These are phyloP conservation scores for Anthopleura sola DNA, from an alignment of 64 coral and sea anemone species.

Conservation along the genomic window DNA sequence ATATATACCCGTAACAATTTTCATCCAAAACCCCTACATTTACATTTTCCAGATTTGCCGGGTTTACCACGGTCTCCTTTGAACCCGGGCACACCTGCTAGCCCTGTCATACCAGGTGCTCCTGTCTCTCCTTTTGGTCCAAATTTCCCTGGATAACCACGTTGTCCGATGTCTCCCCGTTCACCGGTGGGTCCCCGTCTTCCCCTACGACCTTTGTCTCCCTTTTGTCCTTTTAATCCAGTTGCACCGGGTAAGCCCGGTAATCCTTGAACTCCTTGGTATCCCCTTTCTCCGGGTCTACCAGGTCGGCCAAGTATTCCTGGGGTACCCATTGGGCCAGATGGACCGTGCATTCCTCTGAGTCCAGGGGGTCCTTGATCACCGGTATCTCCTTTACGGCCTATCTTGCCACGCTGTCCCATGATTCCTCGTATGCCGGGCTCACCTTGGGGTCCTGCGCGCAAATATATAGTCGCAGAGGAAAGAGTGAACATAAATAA, in stretches of 20 bases:
- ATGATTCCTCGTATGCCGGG: not conserved
- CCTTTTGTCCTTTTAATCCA: constrained; percentile 18
- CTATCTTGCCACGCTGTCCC: not conserved
- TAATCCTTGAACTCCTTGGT: not conserved
- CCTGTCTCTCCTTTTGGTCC: constrained; percentile 3
- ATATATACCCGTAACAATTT: not conserved
- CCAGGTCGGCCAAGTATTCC: not conserved
- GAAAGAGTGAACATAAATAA: too few species aligned
- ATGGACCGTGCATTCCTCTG: not conserved
- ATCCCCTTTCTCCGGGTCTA: constrained; percentile 6
- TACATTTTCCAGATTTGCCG: not conserved
- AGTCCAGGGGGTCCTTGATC: not conserved
- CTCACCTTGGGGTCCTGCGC: not conserved
- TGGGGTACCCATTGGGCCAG: not conserved
- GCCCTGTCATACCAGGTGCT: not conserved
- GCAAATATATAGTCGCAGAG: not conserved
- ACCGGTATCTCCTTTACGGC: constrained; percentile 1
- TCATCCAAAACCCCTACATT: not conserved
- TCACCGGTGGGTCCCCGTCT: not conserved
- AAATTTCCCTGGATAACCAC: not conserved
- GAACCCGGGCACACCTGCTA: not conserved
- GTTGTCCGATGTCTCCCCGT: not conserved
- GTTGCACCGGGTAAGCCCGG: not conserved
- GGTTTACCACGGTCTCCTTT: not conserved
- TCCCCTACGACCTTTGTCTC: constrained; percentile 8